Percentiles rank a stretch among this genome's conserved stretches.
These are phyloP conservation scores for Drosophila tani DNA, from an alignment of 1,140 invertebrate species.

Conservation along the genomic window DNA sequence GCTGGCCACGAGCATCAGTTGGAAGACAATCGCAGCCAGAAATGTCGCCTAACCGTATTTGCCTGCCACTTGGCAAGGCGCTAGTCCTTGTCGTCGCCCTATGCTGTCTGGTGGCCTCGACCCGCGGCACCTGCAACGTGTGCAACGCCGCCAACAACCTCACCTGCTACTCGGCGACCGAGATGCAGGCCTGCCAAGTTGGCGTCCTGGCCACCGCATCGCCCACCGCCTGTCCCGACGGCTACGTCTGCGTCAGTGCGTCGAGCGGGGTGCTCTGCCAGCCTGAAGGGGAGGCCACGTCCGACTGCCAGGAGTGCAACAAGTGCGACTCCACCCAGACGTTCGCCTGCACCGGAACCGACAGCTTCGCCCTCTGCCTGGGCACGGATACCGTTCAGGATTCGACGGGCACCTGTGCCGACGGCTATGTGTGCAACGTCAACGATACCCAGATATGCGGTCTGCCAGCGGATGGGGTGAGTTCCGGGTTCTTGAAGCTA, in stretches of 20 bases:
- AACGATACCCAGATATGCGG: slow-evolving; percentile 62
- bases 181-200: slow-evolving; percentile 63
- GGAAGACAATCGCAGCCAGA: slow-evolving; percentile 23
- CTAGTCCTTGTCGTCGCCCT: slow-evolving; percentile 1
- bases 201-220: slow-evolving; percentile 42
- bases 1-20: slow-evolving; percentile 28
- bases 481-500: slow-evolving; percentile 3
- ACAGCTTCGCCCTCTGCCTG: slow-evolving; percentile 69
- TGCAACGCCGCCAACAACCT: slow-evolving; percentile 62
- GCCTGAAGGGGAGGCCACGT: slow-evolving; percentile 9
- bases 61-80: slow-evolving; percentile 11
- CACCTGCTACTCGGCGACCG: slow-evolving; percentile 70
- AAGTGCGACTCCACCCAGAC: slow-evolving; percentile 61
- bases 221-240: slow-evolving; percentile 54
- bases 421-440: slow-evolving; percentile 65
- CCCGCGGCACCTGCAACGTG: slow-evolving; percentile 56
- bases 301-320: slow-evolving; percentile 66
- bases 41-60: slow-evolving; percentile 25
- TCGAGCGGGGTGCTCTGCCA: slow-evolving; percentile 50
- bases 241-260: slow-evolving; percentile 64
- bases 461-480: slow-evolving; percentile 46
- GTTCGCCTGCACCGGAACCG: slow-evolving; percentile 73
- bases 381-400: slow-evolving; percentile 47
- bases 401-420: slow-evolving; percentile 55
- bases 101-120: slow-evolving; percentile 25